These are phyloP conservation scores for Orthosia cruda DNA, from an alignment of 2,888 invertebrate species.

Conservation along the genomic window DNA sequence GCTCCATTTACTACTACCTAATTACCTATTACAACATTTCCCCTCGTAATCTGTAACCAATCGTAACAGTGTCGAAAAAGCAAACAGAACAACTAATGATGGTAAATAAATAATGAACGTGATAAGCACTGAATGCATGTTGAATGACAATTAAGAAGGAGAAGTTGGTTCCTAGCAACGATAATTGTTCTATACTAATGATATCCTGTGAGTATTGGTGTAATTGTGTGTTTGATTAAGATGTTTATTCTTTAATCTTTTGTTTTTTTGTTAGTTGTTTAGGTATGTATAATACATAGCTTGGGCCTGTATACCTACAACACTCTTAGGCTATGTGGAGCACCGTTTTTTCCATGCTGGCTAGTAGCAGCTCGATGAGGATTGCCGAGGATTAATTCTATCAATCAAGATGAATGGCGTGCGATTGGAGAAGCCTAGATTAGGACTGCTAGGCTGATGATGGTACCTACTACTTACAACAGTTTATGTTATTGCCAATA, in stretches of 20 bases:
- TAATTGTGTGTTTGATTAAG: conserved; percentile 17
- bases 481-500: too few species aligned
- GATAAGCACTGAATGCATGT: conserved; percentile 43
- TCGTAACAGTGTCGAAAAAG: conserved; percentile 15
- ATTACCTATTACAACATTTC: conserved; percentile 8
- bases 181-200: conserved; percentile 31
- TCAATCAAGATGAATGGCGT: too few species aligned
- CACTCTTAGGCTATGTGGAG: too few species aligned
- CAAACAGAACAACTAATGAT: conserved; percentile 45
- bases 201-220: conserved; percentile 6
- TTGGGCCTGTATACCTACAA: too few species aligned
- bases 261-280: background rate
- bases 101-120: conserved; percentile 37
- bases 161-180: conserved; percentile 20
- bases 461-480: too few species aligned
- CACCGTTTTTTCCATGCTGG: too few species aligned
- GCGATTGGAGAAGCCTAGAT: too few species aligned
- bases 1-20: background rate
- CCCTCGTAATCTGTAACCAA: conserved; percentile 10
- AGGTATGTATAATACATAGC: too few species aligned
- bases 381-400: too few species aligned
- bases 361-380: too few species aligned
- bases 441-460: too few species aligned
- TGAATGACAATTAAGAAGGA: conserved; percentile 52
- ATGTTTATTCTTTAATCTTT: too few species aligned